A percentile compares a stretch with the other conserved stretches of the same genome.
phyloP scores from a whole-genome alignment of 2,797 vertebrate species.

The Tamandua tetradactyla region DNA sequence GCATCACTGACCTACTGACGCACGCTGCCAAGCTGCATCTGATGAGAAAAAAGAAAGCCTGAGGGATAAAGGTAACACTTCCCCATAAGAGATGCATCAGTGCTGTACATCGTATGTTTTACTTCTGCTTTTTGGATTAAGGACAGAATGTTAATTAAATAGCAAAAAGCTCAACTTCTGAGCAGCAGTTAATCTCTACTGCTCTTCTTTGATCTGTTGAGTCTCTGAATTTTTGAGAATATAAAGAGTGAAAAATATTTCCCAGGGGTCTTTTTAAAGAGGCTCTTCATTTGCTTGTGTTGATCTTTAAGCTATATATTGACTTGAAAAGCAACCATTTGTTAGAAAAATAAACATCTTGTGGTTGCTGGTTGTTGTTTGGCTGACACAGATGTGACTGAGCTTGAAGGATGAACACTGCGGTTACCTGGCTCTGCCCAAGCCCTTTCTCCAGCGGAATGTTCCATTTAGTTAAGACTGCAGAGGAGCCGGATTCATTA shows the following conservation, averaged over 20 bases:
- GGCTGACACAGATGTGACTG: not conserved
- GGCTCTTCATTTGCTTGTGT: slow-evolving; percentile 1
- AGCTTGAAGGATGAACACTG: accelerated
- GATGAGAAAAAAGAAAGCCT: slow-evolving; percentile 29
- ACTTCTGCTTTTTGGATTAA: slow-evolving; percentile 43
- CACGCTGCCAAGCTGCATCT: slow-evolving; percentile 53
- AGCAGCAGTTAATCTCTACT: slow-evolving; percentile 39
- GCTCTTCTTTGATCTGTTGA: slow-evolving; percentile 53
- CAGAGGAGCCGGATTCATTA: slow-evolving; percentile 35
- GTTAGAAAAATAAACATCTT: not conserved
- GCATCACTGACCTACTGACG: slow-evolving; percentile 42
- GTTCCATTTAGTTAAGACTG: not conserved
- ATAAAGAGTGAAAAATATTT: slow-evolving; percentile 21
- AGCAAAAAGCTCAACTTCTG: not conserved
- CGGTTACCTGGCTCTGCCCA: not conserved
- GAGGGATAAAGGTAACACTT: slow-evolving; percentile 20
- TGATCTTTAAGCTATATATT: not conserved
- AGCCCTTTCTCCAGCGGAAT: accelerated
- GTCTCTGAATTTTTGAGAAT: slow-evolving; percentile 52
- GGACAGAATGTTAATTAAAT: slow-evolving; percentile 42
- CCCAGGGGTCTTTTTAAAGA: not conserved
- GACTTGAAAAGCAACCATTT: not conserved
- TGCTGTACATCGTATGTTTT: not conserved
- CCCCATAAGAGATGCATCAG: not conserved
- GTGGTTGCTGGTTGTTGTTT: not conserved